Conservation (phyloP, 2,113 vertebrate genomes). For the Malurus elegans region DNA sequence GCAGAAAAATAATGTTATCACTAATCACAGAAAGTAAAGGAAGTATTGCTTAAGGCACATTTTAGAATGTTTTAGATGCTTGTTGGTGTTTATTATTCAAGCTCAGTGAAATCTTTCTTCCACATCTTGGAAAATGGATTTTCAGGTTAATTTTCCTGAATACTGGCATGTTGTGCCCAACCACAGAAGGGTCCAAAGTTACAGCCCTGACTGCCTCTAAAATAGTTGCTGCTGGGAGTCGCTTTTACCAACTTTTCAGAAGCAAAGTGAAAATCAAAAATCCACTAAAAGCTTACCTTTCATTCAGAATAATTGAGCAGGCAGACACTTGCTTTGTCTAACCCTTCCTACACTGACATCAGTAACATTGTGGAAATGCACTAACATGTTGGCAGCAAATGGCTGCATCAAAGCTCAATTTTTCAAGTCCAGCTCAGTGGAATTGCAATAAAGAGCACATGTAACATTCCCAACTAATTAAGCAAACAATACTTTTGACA, state of each 20-base stretch:
- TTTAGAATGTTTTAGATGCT: constrained; percentile 60
- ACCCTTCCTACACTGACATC: background rate
- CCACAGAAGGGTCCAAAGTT: background rate
- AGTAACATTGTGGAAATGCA: background rate
- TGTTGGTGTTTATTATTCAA: constrained; percentile 14
- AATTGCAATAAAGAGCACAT: background rate
- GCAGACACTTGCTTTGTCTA: background rate
- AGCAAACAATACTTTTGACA: background rate
- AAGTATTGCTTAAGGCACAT: constrained; percentile 16
- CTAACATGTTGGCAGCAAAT: background rate
- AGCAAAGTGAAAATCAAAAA: background rate
- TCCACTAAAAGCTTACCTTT: background rate
- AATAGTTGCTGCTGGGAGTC: background rate
- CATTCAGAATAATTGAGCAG: background rate
- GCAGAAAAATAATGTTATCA: background rate
- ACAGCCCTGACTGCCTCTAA: background rate
- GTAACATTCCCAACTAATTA: background rate
- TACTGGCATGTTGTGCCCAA: background rate
- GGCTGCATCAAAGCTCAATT: background rate
- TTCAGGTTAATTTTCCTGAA: background rate
- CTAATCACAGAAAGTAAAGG: background rate
- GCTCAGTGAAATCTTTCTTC: constrained; percentile 19
- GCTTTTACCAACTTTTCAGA: background rate
- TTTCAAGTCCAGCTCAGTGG: background rate
- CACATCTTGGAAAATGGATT: background rate